Base-by-base conservation (phyloP, 2,113 vertebrate species). In the Argyrosomus japonicus region DNA sequence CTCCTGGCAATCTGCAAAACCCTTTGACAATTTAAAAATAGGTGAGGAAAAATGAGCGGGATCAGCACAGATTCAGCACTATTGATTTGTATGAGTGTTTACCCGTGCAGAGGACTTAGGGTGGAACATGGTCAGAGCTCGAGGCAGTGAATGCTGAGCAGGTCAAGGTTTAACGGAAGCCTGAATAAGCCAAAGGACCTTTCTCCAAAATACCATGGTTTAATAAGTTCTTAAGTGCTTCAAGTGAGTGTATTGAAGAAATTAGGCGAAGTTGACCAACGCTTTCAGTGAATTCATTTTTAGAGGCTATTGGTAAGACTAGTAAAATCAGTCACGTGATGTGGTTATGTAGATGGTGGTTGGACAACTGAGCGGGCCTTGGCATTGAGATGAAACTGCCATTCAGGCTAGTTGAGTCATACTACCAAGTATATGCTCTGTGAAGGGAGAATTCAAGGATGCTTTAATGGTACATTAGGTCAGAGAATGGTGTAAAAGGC, bases 1-100 rank as follows among this genome's bases (percentile, higher is more conserved):
- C 79, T n/a, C n/a, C 43, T 77, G 64, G 80, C 69, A 85, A 14
- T 61, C 54, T 68, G 21, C 57, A 58, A 54, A 87, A 58, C 14
- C 50, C 62, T 43, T 54, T 58, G 70, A 79, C 76, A 85, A 81
- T 83, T 73, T 21, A 86, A 80, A 70, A 74, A 68, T 23, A 64
- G 54, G 29, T 62, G 73, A 77, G 25, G n/a, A 58, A 79, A 62
- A 71, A 75, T 76, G 62, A 79, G 47, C 21, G 75, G 25, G 76
- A 77, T 84, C 71, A 75, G 62, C 40, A 56, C 19, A 76, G 72
- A 81, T 74, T 72, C 67, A 79, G 75, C 47, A 11, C 14, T 64
- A 73, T 79, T 65, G 83, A 78, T 84, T 79, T 73, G 53, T 63
- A 29, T 68, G 60, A 54, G 56, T 68, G 48, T 84, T 71, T 68